phyloP scores from a whole-genome alignment of 1,140 invertebrate genomes.

The Metaphire vulgaris region DNA sequence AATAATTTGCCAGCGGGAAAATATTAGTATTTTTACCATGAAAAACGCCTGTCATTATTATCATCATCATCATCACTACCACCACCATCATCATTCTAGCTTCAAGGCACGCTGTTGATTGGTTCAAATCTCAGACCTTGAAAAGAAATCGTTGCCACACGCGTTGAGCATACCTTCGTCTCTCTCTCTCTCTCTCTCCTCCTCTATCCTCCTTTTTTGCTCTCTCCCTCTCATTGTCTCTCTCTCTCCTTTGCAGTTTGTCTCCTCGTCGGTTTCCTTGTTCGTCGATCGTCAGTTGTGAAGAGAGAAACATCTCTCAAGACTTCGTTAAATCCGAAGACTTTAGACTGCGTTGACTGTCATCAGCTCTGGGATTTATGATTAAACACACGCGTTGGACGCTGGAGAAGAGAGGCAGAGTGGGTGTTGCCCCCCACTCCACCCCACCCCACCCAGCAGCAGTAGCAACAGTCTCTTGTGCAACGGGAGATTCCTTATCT shows the following conservation, averaged over 20 bases:
- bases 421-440: not conserved
- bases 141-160: no score
- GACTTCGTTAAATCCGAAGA: no score
- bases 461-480: not conserved
- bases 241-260: not conserved
- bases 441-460: not conserved
- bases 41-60: no score
- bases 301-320: not conserved
- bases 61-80: not conserved
- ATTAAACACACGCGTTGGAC: not conserved
- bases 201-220: not conserved
- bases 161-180: no score
- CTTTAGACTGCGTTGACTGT: not conserved
- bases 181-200: not conserved
- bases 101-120: not conserved
- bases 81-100: not conserved
- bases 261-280: not conserved
- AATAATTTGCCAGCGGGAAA: no score
- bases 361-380: not conserved
- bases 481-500: no score
- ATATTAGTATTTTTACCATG: no score
- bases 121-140: no score
- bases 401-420: not conserved
- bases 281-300: not conserved
- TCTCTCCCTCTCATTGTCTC: not conserved